phyloP scores from a whole-genome alignment of 1,140 invertebrate species.

The Panagrolaimus sp. region DNA sequence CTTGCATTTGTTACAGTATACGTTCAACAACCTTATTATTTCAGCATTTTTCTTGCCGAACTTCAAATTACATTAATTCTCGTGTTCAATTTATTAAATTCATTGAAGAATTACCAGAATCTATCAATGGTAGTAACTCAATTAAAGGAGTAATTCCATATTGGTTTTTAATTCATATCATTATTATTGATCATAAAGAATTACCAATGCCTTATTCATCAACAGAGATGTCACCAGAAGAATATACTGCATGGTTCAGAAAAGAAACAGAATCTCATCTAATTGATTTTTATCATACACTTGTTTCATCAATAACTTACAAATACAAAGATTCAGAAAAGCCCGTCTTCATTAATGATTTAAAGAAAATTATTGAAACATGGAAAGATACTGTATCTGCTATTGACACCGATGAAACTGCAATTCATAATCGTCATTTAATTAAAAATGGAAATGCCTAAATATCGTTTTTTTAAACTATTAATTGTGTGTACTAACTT shows the following conservation, averaged over 20 bases:
- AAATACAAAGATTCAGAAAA: background rate
- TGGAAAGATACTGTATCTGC: no score
- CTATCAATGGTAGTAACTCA: constrained; percentile 15
- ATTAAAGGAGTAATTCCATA: background rate
- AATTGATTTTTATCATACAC: constrained; percentile 39
- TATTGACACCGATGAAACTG: no score
- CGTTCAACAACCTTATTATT: constrained; percentile 3
- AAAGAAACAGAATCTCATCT: constrained; percentile 37
- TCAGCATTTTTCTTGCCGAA: constrained; percentile 42
- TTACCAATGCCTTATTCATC: constrained; percentile 43
- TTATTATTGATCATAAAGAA: constrained; percentile 20
- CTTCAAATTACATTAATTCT: constrained; percentile 35
- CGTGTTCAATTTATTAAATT: constrained; percentile 28
- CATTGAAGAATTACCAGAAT: constrained; percentile 18
- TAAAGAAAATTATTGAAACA: background rate
- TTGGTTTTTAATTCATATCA: constrained; percentile 1
- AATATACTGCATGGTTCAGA: constrained; percentile 53
- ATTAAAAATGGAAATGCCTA: no score
- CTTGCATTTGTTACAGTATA: background rate
- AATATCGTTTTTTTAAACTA: background rate
- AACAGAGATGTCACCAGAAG: constrained; percentile 46
- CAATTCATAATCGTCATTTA: no score
- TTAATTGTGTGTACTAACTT: background rate
- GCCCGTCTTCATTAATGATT: background rate
- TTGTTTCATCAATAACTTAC: constrained; percentile 43